Conservation (phyloP, 2,797 vertebrate genomes). For the Microcaecilia unicolor region DNA sequence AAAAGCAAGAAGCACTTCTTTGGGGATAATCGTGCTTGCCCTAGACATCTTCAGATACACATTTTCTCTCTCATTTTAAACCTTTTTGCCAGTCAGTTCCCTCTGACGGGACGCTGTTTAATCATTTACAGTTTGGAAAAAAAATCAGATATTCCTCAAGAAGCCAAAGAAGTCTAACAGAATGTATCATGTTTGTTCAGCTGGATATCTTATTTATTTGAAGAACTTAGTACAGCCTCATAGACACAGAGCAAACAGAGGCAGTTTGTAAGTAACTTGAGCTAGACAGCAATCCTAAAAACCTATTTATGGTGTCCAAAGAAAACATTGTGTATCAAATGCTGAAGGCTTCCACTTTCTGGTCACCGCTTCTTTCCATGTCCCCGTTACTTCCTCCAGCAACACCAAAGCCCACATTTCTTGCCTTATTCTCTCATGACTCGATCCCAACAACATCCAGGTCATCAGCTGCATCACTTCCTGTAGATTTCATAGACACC, state of each 20-base stretch:
- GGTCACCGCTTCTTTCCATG: too few species aligned
- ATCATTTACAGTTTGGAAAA: slow-evolving; percentile 56
- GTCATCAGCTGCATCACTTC: too few species aligned
- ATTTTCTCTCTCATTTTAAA: slow-evolving; percentile 31
- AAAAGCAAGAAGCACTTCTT: slow-evolving; percentile 8
- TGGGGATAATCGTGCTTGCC: slow-evolving; percentile 6
- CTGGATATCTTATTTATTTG: slow-evolving; percentile 86
- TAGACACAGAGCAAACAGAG: slow-evolving; percentile 60
- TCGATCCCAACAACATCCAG: too few species aligned
- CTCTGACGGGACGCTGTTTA: slow-evolving; percentile 46
- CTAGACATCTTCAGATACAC: slow-evolving; percentile 9
- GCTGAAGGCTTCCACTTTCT: slow-evolving; percentile 46
- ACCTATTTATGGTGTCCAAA: slow-evolving; percentile 62
- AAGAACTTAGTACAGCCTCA: slow-evolving; percentile 74
- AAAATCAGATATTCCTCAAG: slow-evolving; percentile 57
- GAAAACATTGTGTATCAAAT: slow-evolving; percentile 68
- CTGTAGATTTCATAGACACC: too few species aligned
- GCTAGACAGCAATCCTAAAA: slow-evolving; percentile 64
- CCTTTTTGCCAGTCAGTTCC: slow-evolving; percentile 43
- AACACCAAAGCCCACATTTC: too few species aligned
- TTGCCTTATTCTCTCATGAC: too few species aligned
- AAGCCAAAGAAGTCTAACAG: slow-evolving; percentile 58
- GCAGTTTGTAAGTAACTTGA: slow-evolving; percentile 66
- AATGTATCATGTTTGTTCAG: slow-evolving; percentile 85
- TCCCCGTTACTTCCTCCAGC: too few species aligned